Conservation (phyloP, 2,113 vertebrate species). For the Zosterops borbonicus region DNA sequence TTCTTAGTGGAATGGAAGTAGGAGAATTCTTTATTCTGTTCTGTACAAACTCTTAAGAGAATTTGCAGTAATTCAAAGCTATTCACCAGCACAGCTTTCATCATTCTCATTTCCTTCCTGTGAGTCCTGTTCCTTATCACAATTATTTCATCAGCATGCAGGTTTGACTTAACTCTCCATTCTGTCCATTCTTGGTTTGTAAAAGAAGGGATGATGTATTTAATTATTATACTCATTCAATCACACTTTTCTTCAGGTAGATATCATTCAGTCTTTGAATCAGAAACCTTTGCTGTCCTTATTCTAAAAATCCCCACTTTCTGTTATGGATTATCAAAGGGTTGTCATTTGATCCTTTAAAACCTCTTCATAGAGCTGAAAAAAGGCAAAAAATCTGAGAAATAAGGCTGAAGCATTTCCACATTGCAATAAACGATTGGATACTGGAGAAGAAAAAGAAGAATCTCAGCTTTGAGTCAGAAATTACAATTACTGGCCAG, state of each 20-base stretch:
- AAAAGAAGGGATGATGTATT: neutral
- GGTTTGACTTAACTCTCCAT: neutral
- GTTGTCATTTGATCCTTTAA: neutral
- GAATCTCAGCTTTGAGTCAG: neutral
- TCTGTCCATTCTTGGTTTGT: neutral
- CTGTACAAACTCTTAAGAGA: neutral
- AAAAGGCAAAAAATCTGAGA: neutral
- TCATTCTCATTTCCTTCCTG: neutral
- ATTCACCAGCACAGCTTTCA: neutral
- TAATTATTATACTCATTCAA: neutral
- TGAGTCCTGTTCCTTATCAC: rapidly evolving
- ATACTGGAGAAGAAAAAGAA: neutral
- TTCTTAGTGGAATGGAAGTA: neutral
- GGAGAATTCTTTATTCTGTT: neutral
- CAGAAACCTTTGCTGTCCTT: neutral
- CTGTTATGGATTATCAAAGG: neutral
- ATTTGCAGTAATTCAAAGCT: neutral
- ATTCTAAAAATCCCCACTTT: neutral
- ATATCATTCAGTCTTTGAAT: neutral
- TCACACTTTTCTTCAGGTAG: neutral
- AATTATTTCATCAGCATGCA: neutral
- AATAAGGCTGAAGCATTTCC: neutral
- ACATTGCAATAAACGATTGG: neutral
- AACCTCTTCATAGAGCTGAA: neutral
- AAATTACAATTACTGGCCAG: neutral